Conservation (phyloP, 2,888 invertebrate species). For the Pheosia gnoma region DNA sequence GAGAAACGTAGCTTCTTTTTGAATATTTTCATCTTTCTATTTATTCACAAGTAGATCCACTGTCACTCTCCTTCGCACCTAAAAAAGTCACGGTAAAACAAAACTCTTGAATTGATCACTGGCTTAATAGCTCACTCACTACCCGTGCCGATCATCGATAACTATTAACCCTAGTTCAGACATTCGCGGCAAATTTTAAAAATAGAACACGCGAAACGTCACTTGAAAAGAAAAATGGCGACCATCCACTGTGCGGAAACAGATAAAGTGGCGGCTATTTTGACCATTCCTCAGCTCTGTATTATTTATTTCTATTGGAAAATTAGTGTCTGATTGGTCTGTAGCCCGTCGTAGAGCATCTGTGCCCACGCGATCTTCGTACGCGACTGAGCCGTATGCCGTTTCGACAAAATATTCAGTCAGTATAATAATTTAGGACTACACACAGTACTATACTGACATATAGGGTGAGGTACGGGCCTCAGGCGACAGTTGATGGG, state of each 20-base stretch:
- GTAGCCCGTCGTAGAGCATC: conserved; percentile 56
- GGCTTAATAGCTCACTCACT: conserved; percentile 37
- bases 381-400: conserved; percentile 66
- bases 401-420: conserved; percentile 67
- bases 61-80: conserved; percentile 38
- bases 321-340: conserved; percentile 73
- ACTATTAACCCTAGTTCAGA: conserved; percentile 40
- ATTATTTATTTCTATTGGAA: conserved; percentile 81
- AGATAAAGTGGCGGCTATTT: conserved; percentile 66
- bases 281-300: conserved; percentile 63
- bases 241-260: conserved; percentile 57
- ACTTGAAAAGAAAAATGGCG: conserved; percentile 56
- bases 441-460: conserved; percentile 44
- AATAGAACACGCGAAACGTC: conserved; percentile 58
- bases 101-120: conserved; percentile 36
- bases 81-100: conserved; percentile 22
- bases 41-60: conserved; percentile 74
- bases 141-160: conserved; percentile 54
- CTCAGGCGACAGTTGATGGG: conserved; percentile 56
- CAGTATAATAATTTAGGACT: conserved; percentile 77
- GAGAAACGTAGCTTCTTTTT: conserved; percentile 80
- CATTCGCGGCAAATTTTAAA: conserved; percentile 65
- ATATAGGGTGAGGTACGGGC: conserved; percentile 40
- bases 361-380: conserved; percentile 72
- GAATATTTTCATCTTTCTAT: conserved; percentile 79